Base-by-base conservation (phyloP, 2,888 invertebrate genomes). In the Norana najaformis region DNA sequence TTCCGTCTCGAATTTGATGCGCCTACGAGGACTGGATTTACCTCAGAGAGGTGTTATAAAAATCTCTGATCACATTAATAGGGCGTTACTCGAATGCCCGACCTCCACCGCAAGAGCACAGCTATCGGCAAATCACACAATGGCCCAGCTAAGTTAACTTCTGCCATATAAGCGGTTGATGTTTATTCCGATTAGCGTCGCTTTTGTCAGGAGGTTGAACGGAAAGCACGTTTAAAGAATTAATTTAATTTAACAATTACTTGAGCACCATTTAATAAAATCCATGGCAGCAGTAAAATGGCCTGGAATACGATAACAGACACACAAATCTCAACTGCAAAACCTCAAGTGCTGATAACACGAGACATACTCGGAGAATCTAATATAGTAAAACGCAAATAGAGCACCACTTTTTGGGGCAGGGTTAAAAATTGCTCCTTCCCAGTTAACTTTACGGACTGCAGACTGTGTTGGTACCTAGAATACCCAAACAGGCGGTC, bases 1-100 rank as follows among this genome's bases (percentile, higher is more conserved):
- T 69, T 69, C 69, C 69, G 69, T 69, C 69, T 69, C 69, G 69
- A 69, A 69, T 69, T 69, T 69, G 69, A 69, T 69, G 69, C 69
- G 69, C n/a, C 69, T 69, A 30, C 13, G 69, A 69, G 69, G 69
- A 69, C 69, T 69, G n/a, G 69, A 69, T 69, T 69, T 69, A 69
- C n/a, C 69, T 69, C n/a, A 69, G n/a, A 69, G 69, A 30, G 69
- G 69, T 69, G 69, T 69, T 69, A 69, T 69, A 69, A 69, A 69
- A 69, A 30, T 69, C 69, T 69, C 69, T 69, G 69, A 69, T 69
- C 69, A 69, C n/a, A 69, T 69, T 69, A 69, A 69, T 69, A 69
- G 69, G 69, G n/a, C 69, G 69, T 69, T 69, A 69, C 69, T 69
- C 69, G 69, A 69, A 69, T 69, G n/a, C 30, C 69, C 69, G 30